These are phyloP conservation scores for Thalassophryne amazonica DNA, from an alignment of 2,797 vertebrate genomes.

Conservation along the genomic window DNA sequence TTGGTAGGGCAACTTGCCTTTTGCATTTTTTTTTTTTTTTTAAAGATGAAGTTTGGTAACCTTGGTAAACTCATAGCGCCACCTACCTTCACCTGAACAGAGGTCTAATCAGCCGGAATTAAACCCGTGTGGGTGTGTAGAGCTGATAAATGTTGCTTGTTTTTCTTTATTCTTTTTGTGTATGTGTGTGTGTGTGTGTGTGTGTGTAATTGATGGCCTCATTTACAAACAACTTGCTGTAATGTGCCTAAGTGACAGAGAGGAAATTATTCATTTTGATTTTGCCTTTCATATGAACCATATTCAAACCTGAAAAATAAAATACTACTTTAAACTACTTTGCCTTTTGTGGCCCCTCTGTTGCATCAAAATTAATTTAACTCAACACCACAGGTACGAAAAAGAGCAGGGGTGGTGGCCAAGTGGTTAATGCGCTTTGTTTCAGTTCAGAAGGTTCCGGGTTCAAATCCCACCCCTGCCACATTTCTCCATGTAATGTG, in stretches of 20 bases:
- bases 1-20: too few species aligned
- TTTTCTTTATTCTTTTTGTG: slow-evolving; percentile 22
- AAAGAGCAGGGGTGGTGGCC: too few species aligned
- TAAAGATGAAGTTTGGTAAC: too few species aligned
- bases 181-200: slow-evolving; percentile 1
- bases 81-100: too few species aligned
- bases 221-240: slow-evolving; percentile 80
- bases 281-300: slow-evolving; percentile 84
- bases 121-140: slow-evolving; percentile 27
- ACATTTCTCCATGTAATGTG: too few species aligned
- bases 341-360: slow-evolving; percentile 5
- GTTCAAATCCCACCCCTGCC: too few species aligned
- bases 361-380: background rate
- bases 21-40: too few species aligned
- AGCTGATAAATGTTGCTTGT: slow-evolving; percentile 38
- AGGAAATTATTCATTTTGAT: slow-evolving; percentile 74
- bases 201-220: slow-evolving; percentile 62
- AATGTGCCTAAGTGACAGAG: slow-evolving; percentile 81
- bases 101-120: slow-evolving; percentile 20
- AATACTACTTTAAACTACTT: slow-evolving; percentile 69
- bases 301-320: slow-evolving; percentile 84
- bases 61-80: too few species aligned
- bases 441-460: too few species aligned
- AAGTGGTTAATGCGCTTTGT: too few species aligned
- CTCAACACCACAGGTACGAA: too few species aligned